Evolutionary conservation across 2,888 invertebrate species (phyloP).

Genomic region (Napeogenes sylphis): DNA sequence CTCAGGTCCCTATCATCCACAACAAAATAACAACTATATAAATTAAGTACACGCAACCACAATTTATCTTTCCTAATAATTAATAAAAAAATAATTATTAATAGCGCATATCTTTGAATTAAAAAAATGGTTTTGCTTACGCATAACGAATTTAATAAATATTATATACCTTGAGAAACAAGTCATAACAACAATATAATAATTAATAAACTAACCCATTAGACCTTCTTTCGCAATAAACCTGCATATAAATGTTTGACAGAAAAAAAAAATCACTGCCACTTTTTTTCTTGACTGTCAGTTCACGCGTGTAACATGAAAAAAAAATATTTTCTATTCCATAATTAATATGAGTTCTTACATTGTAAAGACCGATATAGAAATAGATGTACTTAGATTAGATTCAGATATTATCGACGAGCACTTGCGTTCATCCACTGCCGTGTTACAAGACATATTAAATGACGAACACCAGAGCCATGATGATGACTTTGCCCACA

Average conservation of each 20-base stretch:
- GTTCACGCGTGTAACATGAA: conserved; percentile 2
- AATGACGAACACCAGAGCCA: conserved; percentile 27
- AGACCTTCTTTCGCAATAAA: not conserved
- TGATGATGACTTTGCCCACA: conserved; percentile 44
- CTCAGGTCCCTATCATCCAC: not conserved
- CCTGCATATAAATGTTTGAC: not conserved
- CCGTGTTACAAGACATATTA: conserved; percentile 48
- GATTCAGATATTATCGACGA: conserved; percentile 46
- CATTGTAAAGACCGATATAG: conserved; percentile 33
- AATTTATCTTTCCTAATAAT: conserved; percentile 25
- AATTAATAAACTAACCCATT: not conserved
- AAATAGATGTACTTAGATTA: conserved; percentile 44
- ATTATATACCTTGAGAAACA: not conserved
- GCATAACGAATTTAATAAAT: no score
- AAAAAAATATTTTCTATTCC: no score
- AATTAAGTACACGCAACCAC: conserved; percentile 30
- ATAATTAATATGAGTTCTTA: conserved; percentile 18
- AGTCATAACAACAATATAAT: not conserved
- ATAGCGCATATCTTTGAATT: no score
- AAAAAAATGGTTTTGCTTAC: no score
- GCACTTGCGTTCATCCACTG: conserved; percentile 48
- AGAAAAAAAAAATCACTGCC: conserved; percentile 28
- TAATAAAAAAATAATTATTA: not conserved
- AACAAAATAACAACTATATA: not conserved
- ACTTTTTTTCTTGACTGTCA: conserved; percentile 22